Percentiles rank a stretch among this genome's conserved stretches.
These are phyloP conservation scores for human DNA, from an alignment of 2,113 vertebrate species.

Conservation along the genomic window DNA sequence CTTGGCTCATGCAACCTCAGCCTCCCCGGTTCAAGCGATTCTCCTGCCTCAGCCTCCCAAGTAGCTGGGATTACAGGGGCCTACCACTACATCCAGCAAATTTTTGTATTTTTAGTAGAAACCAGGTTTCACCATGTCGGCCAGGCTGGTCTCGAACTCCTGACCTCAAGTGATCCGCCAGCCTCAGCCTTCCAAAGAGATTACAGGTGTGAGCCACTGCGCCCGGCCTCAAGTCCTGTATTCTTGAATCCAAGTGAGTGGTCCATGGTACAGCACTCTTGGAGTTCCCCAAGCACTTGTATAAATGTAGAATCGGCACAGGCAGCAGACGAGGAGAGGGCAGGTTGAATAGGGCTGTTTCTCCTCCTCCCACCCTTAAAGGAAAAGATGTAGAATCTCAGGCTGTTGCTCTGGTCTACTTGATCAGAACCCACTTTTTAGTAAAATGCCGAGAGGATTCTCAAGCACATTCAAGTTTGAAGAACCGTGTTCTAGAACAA, in stretches of 20 bases:
- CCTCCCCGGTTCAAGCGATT: too few relatives aligned
- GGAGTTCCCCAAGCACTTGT: neutral
- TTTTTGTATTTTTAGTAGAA: too few relatives aligned
- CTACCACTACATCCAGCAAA: too few relatives aligned
- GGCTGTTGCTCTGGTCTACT: neutral
- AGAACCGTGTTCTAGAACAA: neutral
- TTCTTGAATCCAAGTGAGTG: neutral
- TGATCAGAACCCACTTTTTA: neutral
- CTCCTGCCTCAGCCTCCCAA: too few relatives aligned
- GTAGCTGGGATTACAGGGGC: too few relatives aligned
- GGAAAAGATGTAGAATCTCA: too few relatives aligned
- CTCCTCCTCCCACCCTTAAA: too few relatives aligned
- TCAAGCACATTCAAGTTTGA: neutral
- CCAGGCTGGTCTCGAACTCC: neutral
- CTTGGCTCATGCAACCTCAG: too few relatives aligned
- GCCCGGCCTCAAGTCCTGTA: neutral
- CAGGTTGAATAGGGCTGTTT: too few relatives aligned
- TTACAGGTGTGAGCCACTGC: neutral
- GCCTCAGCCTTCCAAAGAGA: neutral
- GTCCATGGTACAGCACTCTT: neutral
- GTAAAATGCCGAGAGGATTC: neutral
- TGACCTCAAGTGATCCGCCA: neutral
- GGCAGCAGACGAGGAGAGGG: too few relatives aligned
- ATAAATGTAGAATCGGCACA: neutral
- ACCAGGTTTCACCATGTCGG: neutral